These are phyloP conservation scores for Plestiodon gilberti DNA, from an alignment of 2,113 vertebrate species.

Conservation along the genomic window DNA sequence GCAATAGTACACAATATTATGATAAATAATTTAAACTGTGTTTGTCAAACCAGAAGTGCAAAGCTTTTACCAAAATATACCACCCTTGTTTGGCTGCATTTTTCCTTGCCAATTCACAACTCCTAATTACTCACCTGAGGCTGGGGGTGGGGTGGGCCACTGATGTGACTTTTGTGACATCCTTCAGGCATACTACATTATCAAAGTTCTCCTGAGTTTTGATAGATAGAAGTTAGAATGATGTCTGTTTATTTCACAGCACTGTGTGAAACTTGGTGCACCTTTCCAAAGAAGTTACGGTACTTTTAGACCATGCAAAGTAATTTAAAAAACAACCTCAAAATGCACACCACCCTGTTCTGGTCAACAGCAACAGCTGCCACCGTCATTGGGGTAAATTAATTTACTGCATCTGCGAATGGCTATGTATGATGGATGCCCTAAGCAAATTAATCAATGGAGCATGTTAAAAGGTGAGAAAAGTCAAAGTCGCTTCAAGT, in stretches of 20 bases:
- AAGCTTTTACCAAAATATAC: background rate
- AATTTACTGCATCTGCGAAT: slow-evolving; percentile 22
- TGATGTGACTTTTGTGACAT: slow-evolving; percentile 48
- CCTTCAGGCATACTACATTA: slow-evolving; percentile 18
- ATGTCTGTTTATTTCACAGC: background rate
- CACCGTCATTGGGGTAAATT: background rate
- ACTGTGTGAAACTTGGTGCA: slow-evolving; percentile 31
- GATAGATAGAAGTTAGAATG: slow-evolving; percentile 35
- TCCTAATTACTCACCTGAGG: slow-evolving; percentile 33
- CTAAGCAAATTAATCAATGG: slow-evolving; percentile 20
- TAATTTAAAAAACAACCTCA: background rate
- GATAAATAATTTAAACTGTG: slow-evolving; percentile 63
- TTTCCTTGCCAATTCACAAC: slow-evolving; percentile 53
- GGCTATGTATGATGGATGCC: slow-evolving; percentile 2
- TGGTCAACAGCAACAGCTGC: slow-evolving; percentile 7
- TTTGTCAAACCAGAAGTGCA: slow-evolving; percentile 43
- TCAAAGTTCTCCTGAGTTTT: slow-evolving; percentile 36
- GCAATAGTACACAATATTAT: slow-evolving; percentile 34
- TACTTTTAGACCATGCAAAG: slow-evolving; percentile 25
- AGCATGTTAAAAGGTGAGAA: slow-evolving; percentile 6
- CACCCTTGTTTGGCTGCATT: background rate
- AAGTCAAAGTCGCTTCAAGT: background rate
- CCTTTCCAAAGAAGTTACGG: slow-evolving; percentile 18
- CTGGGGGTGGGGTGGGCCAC: slow-evolving; percentile 21
- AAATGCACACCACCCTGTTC: background rate